Evolutionary conservation across 1,140 invertebrate genomes (phyloP), one percentile per base, ranked within the genome.

Genomic region (Doryteuthis pealeii): DNA sequence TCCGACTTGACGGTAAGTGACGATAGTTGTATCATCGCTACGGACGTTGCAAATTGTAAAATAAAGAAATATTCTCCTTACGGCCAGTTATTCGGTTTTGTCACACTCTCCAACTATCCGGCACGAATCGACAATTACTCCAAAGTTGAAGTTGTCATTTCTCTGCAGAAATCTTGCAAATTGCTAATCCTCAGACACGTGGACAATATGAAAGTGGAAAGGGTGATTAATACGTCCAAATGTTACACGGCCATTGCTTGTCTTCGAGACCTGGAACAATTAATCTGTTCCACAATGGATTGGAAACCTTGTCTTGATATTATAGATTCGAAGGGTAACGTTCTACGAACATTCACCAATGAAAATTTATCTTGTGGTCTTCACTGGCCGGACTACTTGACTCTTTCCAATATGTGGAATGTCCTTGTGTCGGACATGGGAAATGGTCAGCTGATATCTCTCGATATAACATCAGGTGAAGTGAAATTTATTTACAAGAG

Each of bases 241-340:
- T 62, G 54, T 22, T 62, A 62, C 18, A 62, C 18, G 18, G 54
- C 54, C 10, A 62, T 62, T n/a, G 54, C 54, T 22, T 62, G 54
- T 22, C 54, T 62, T 22, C 54, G 54, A 12, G 54, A 62, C 18
- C 18, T 62, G 6, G 26, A 62, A 5, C 54, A 62, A 62, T 6
- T 62, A n/a, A 62, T 62, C 18, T 62, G 54, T 62, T 62, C 54
- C 22, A 15, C 54, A 12, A 15, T 62, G 54, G 18, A 62, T 22
- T 62, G 54, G 54, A 62, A 62, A 22, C 54, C 54, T 12, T n/a
- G 54, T 62, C 54, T 62, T 22, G 54, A 62, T 62, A 62, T 62
- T 15, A 62, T 62, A 5, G 54, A 62, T 22, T n/a, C 6, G 10
- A 62, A 62, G 18, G 54, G 54, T 1, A 62, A 62, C 54, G 26